These are phyloP conservation scores for Orthonychiurus folsomi DNA, from an alignment of 2,888 invertebrate species.

Conservation along the genomic window DNA sequence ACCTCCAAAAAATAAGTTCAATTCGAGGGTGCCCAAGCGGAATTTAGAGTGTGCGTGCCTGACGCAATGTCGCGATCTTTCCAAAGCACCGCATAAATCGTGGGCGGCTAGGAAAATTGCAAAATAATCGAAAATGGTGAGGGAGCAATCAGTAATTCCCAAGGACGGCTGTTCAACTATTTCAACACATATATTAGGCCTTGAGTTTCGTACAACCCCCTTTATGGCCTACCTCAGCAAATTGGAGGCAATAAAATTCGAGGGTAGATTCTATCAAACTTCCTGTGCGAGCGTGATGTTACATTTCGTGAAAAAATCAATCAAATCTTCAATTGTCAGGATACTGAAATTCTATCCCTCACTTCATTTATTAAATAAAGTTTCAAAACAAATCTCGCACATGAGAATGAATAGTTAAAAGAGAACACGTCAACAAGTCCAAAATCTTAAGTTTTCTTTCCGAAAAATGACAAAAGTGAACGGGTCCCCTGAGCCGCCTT, in stretches of 20 bases:
- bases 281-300: neutral
- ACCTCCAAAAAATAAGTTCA: too few relatives aligned
- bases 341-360: neutral
- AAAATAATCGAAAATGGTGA: neutral
- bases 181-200: too few relatives aligned
- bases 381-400: neutral
- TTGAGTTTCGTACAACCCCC: too few relatives aligned
- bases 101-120: neutral
- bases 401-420: too few relatives aligned
- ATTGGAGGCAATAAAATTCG: too few relatives aligned
- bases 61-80: neutral
- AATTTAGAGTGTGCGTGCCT: neutral
- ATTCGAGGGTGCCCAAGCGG: neutral
- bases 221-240: too few relatives aligned
- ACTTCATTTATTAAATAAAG: neutral
- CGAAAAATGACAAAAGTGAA: slow-evolving; percentile 37
- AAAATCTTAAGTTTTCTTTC: slow-evolving; percentile 17
- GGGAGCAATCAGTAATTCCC: neutral
- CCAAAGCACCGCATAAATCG: neutral
- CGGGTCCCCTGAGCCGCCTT: slow-evolving; percentile 38
- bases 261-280: neutral
- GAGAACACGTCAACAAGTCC: neutral
- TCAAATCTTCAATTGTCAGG: neutral
- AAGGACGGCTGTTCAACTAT: slow-evolving; percentile 1
- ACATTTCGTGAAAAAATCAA: neutral